These are phyloP conservation scores for Leucosticte australis DNA, from an alignment of 2,113 vertebrate genomes.

Conservation along the genomic window DNA sequence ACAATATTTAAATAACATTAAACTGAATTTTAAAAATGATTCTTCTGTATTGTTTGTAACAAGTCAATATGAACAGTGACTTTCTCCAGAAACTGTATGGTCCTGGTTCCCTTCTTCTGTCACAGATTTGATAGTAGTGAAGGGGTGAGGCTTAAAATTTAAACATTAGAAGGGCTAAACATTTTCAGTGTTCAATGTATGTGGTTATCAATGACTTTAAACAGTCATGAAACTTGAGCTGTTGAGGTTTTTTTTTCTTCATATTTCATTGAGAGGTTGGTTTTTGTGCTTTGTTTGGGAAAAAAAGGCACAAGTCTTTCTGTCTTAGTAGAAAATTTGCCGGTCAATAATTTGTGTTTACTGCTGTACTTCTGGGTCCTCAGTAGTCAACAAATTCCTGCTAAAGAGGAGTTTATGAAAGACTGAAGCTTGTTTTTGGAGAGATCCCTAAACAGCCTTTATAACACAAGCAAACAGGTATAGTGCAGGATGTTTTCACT, in stretches of 20 bases:
- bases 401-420: background rate
- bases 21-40: slow-evolving; percentile 46
- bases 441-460: background rate
- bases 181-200: background rate
- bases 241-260: background rate
- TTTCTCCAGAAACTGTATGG: background rate
- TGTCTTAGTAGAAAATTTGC: background rate
- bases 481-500: background rate
- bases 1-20: slow-evolving; percentile 62
- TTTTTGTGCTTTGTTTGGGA: background rate
- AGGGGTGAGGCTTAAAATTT: background rate
- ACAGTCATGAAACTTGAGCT: background rate
- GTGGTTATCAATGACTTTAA: background rate
- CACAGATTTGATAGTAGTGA: background rate
- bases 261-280: background rate
- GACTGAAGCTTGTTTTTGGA: background rate
- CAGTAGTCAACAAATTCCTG: background rate
- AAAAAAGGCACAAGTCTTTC: accelerated
- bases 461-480: background rate
- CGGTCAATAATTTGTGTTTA: background rate
- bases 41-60: slow-evolving; percentile 60
- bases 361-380: background rate
- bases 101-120: background rate
- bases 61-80: slow-evolving; percentile 13
- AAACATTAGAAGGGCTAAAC: background rate